Percentiles rank a stretch among this genome's conserved stretches.
Conservation (phyloP, 2,797 vertebrate genomes). For the Gambelia wislizenii region DNA sequence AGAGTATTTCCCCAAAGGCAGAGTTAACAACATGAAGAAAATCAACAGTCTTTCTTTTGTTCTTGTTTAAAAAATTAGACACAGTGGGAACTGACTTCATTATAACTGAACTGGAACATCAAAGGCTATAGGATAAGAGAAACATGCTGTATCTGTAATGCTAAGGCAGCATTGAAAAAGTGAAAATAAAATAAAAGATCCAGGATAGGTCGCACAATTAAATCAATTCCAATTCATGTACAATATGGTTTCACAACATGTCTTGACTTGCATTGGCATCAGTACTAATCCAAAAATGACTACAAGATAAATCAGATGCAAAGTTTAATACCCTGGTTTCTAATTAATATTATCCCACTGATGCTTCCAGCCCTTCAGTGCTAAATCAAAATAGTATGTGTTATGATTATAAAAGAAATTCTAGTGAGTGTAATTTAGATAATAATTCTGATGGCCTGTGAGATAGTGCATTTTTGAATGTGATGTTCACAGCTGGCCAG, state of each 20-base stretch:
- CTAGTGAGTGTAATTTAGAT: conserved; percentile 12
- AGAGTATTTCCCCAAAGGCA: conserved; percentile 54
- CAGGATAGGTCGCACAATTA: conserved; percentile 21
- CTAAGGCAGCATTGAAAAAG: conserved; percentile 37
- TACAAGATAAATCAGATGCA: conserved; percentile 15
- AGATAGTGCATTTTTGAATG: conserved; percentile 6
- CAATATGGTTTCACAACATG: neutral
- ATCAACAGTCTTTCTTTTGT: conserved; percentile 40
- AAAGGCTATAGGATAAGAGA: conserved; percentile 59
- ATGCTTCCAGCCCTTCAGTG: neutral
- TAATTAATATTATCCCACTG: conserved; percentile 7
- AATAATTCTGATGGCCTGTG: neutral
- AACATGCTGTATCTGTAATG: conserved; percentile 3
- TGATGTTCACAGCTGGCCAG: neutral
- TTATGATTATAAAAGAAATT: neutral
- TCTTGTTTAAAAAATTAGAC: conserved; percentile 70
- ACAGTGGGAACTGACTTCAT: conserved; percentile 62
- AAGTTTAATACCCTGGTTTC: conserved; percentile 43
- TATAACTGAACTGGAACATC: conserved; percentile 64
- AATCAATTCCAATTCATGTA: conserved; percentile 45
- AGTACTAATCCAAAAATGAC: neutral
- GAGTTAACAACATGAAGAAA: conserved; percentile 54
- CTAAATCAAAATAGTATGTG: conserved; percentile 26
- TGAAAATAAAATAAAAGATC: neutral
- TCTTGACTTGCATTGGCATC: neutral